Evolutionary conservation across 2,888 invertebrate species (phyloP).

Genomic region (Rotaria socialis): DNA sequence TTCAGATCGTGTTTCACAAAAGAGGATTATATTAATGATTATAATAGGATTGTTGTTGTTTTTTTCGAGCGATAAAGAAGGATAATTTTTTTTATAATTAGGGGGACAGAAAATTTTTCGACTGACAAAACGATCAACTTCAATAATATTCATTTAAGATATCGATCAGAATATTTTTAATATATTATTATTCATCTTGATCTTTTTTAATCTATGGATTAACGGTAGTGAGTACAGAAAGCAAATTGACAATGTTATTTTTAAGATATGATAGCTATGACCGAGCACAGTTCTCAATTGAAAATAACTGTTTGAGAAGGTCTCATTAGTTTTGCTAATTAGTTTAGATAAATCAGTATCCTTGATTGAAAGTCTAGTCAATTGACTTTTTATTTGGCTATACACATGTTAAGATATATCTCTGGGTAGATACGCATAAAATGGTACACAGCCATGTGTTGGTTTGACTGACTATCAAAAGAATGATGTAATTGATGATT

Average conservation of each 20-base stretch:
- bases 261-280: neutral
- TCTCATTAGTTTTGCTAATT: neutral
- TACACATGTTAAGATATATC: slow-evolving; percentile 3
- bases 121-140: no score
- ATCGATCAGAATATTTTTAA: no score
- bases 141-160: no score
- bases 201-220: no score
- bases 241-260: neutral
- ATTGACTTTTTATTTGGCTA: neutral
- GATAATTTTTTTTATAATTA: no score
- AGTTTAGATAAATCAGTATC: neutral
- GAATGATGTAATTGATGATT: slow-evolving; percentile 5
- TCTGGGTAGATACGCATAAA: neutral
- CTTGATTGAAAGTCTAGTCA: neutral
- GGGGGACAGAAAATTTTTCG: no score
- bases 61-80: no score
- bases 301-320: neutral
- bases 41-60: no score
- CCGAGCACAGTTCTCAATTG: neutral
- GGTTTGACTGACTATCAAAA: neutral
- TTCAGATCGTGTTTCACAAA: no score
- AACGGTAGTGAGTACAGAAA: neutral
- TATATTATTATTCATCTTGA: neutral
- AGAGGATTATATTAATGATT: no score
- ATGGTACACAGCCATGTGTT: neutral